phyloP scores from a whole-genome alignment of 1,140 invertebrate species.

The Portunus trituberculatus region DNA sequence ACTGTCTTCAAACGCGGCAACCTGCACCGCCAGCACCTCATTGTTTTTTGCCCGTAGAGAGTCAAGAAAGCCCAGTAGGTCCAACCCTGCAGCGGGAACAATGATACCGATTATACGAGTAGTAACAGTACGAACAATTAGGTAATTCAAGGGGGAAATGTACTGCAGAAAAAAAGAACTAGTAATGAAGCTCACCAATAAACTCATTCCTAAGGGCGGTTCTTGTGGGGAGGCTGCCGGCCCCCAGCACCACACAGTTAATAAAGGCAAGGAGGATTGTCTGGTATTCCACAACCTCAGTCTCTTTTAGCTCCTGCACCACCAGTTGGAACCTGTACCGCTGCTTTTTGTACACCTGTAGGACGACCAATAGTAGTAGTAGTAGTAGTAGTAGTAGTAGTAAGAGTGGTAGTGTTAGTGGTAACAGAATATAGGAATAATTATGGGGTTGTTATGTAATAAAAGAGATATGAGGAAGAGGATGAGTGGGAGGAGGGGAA shows the following conservation, averaged over 20 bases:
- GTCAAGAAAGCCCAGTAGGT: conserved; percentile 58
- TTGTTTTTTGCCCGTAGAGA: conserved; percentile 2
- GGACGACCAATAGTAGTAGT: not conserved
- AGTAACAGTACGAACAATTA: not conserved
- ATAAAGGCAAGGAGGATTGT: conserved; percentile 94
- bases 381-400: not conserved
- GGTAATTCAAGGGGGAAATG: too few species aligned
- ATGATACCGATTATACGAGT: not conserved
- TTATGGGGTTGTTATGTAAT: not conserved
- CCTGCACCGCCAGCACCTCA: conserved; percentile 57
- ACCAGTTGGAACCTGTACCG: conserved; percentile 93
- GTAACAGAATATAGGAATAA: not conserved
- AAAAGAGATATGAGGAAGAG: not conserved
- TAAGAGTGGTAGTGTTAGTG: not conserved
- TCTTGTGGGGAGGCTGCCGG: conserved; percentile 4
- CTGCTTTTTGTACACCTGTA: conserved; percentile 80
- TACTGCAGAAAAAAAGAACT: not conserved
- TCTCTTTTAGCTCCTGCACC: conserved; percentile 90
- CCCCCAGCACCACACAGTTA: conserved; percentile 90
- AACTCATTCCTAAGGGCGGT: conserved; percentile 72
- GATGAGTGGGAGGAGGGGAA: not conserved
- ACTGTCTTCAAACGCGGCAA: conserved; percentile 62
- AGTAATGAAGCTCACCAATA: conserved; percentile 60
- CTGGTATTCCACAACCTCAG: conserved; percentile 91
- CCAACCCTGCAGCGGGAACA: conserved; percentile 57